Evolutionary conservation across 1,140 invertebrate genomes (phyloP).

Genomic region (Leptopilina clavipes): DNA sequence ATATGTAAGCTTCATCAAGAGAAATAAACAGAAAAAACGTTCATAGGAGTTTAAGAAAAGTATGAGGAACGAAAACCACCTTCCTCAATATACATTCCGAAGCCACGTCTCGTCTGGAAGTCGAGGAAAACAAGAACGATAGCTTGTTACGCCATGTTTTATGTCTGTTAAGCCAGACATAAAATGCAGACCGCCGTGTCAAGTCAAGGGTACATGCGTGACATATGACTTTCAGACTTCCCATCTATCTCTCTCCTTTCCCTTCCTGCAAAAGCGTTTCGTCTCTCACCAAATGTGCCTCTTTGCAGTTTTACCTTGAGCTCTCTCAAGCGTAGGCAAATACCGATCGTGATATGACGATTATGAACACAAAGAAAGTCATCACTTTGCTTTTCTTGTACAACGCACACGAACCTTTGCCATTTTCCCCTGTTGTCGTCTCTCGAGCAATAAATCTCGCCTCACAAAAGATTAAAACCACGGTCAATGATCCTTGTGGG

Average conservation of each 20-base stretch:
- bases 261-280: too few species aligned
- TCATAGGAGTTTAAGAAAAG: too few species aligned
- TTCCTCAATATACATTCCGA: too few species aligned
- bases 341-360: slow-evolving; percentile 29
- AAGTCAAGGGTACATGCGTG: slow-evolving; percentile 28
- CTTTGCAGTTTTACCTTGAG: slow-evolving; percentile 12
- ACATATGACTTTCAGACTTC: slow-evolving; percentile 15
- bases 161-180: slow-evolving; percentile 31
- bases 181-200: slow-evolving; percentile 30
- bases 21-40: too few species aligned
- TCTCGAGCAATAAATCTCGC: neutral
- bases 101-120: neutral
- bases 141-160: slow-evolving; percentile 12
- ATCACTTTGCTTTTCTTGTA: too few species aligned
- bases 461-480: too few species aligned
- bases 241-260: neutral
- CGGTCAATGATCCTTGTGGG: neutral
- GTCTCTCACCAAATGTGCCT: neutral
- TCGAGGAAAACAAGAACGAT: slow-evolving; percentile 22
- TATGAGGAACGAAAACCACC: too few species aligned
- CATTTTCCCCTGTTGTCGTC: too few species aligned
- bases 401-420: too few species aligned
- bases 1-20: too few species aligned
- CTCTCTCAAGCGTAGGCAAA: slow-evolving; percentile 8
- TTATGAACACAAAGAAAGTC: slow-evolving; percentile 12